Conservation (phyloP, 2,113 vertebrate genomes). For the Marcusenius ussheri region DNA sequence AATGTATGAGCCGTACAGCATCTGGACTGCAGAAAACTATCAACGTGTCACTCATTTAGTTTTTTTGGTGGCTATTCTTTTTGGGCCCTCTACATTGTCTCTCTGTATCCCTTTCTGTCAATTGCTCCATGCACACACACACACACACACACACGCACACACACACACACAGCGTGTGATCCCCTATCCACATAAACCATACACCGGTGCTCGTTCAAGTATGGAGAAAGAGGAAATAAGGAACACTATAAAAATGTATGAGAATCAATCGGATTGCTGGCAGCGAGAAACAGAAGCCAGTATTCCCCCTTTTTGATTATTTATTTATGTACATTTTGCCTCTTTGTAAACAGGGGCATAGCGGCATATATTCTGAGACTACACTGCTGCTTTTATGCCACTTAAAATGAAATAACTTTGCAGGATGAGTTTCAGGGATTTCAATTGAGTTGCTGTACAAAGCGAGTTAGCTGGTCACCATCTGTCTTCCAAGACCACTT, state of each 20-base stretch:
- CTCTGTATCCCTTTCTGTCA: background rate
- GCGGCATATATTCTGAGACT: background rate
- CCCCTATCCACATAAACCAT: slow-evolving; percentile 8
- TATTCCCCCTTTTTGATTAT: slow-evolving; percentile 12
- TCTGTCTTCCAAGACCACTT: background rate
- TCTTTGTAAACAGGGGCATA: slow-evolving; percentile 8
- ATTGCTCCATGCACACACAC: background rate
- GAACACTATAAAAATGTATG: slow-evolving; percentile 23
- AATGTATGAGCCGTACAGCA: background rate
- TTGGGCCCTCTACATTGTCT: background rate
- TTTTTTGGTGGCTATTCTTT: background rate
- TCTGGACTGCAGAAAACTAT: background rate
- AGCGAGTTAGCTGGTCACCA: background rate
- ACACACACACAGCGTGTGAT: background rate
- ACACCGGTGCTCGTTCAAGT: slow-evolving; percentile 14
- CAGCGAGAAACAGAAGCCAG: slow-evolving; percentile 13
- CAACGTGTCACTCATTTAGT: background rate
- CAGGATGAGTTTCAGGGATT: background rate
- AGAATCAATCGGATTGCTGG: slow-evolving; percentile 12
- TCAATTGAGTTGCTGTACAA: background rate
- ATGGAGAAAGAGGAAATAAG: slow-evolving; percentile 15
- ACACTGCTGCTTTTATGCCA: background rate
- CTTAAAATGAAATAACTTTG: background rate
- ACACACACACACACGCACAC: background rate
- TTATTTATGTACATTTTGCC: slow-evolving; percentile 10